Evolutionary conservation across 1,140 invertebrate genomes (phyloP).

Genomic region (Berghia stephanieae): DNA sequence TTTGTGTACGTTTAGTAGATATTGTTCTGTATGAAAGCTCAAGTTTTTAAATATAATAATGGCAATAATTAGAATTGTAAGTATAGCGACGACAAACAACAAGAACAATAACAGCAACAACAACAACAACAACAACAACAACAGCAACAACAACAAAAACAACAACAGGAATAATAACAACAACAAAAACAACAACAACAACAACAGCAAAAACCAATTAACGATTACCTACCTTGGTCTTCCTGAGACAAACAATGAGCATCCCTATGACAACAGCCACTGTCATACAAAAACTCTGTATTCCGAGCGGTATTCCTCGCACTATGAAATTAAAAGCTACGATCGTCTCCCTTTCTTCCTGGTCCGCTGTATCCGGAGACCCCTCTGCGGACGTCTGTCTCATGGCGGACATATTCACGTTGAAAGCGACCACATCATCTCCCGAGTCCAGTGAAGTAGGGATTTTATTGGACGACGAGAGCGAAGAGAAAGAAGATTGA

Average conservation of each 20-base stretch:
- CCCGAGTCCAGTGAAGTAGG: slow-evolving; percentile 71
- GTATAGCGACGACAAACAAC: too few relatives aligned
- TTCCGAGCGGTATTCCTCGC: slow-evolving; percentile 75
- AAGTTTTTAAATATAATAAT: too few relatives aligned
- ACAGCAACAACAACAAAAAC: too few relatives aligned
- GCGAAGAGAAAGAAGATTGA: background rate
- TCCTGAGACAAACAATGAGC: slow-evolving; percentile 79
- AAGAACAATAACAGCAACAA: too few relatives aligned
- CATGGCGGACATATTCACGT: too few relatives aligned
- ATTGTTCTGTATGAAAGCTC: too few relatives aligned
- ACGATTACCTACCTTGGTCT: slow-evolving; percentile 83
- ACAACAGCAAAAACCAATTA: too few relatives aligned
- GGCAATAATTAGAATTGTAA: too few relatives aligned
- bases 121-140: background rate
- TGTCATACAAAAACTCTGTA: slow-evolving; percentile 79
- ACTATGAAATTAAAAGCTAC: slow-evolving; percentile 72
- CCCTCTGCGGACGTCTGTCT: background rate
- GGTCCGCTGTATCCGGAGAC: background rate
- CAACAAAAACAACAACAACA: too few relatives aligned
- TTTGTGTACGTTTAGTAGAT: too few relatives aligned
- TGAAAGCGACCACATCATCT: too few relatives aligned
- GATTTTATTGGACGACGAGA: slow-evolving; percentile 69
- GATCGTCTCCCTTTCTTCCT: slow-evolving; percentile 64
- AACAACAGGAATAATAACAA: too few relatives aligned
- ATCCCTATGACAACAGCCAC: slow-evolving; percentile 76